Base-by-base conservation (phyloP, 2,797 vertebrate genomes). In the Enteromius radiatus region DNA sequence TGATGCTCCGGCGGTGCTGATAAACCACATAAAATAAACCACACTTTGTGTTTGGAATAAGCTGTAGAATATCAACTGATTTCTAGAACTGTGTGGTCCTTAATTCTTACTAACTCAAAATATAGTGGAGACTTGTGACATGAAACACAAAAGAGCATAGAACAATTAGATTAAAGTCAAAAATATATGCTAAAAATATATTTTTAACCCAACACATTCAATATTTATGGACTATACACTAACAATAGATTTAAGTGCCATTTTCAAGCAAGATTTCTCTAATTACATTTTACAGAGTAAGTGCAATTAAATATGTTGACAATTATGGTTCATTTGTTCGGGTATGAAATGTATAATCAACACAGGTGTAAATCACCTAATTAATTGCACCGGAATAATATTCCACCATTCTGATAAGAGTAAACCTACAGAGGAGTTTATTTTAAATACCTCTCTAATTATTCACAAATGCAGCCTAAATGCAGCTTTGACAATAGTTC, bases 11-110 rank as follows among this genome's bases (percentile, higher is more conserved):
- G 36, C 52, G 41, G 31, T 77, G 33, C 52, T 74, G 83, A 83
- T 84, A 81, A 77, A 75, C 56, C 61, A 33, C 49, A 65, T 26
- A 82, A 79, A 71, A 73, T n/a, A n/a, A n/a, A n/a, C n/a, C n/a
- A n/a, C 23, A 77, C 59, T 33, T 59, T n/a, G 78, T 33, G 47
- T 28, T 10, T 65, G 23, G 8, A 63, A 49, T n/a, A 26, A 49
- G 56, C 7, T 45, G 67, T 41, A n/a, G 33, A 41, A 70, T 73
- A 47, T 45, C 12, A 68, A 56, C 23, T 23, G 61, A 10, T 33
- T 78, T 5, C 1, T 76, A 61, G 15, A 76, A 43, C n/a, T 52
- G 45, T 19, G 45, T 12, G 45, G 76, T 52, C 7, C 21, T 67
- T 26, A 52, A 36, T n/a, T 33, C 10, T 33, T n/a, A 47, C 3